Evolutionary conservation across 2,113 vertebrate species (phyloP), one percentile per base, ranked within the genome.

Genomic region (Tachysurus fulvidraco): DNA sequence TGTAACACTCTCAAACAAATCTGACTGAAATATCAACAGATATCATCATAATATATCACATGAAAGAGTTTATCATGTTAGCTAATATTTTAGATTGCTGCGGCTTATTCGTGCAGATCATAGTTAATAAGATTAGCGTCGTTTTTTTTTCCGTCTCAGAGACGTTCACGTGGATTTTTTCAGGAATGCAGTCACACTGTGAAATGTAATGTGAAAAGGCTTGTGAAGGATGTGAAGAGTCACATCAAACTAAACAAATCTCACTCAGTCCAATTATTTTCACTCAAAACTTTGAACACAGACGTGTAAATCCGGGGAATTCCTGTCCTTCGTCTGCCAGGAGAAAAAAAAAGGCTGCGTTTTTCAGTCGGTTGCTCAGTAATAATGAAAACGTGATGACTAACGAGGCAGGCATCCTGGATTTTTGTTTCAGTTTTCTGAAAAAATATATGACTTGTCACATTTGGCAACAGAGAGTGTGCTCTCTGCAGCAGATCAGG

Each of bases 381-480:
- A 64, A 82, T 64, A 82, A 19, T 83, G 55, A 73, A 60, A 73
- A 36, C 21, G 25, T 64, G 73, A 64, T 80, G 85, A 83, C 59
- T 78, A 28, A 46, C 13, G 52, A 46, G 64, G 36, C 36, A 54
- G 14, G 76, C 17, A 74, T 82, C n/a, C 80, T 52, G 85, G 11
- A 50, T 87, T 87, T 84, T 84, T 50, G 60, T 84, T 89, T 87
- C 52, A 8, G 25, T 89, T 81, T 78, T 62, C 79, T 36, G 82
- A 87, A 87, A 85, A 30, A 77, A 30, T 81, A 30, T 81, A 71
- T 64, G 86, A 85, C 44, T 87, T 36, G 69, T 79, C 85, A 76
- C 10, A 71, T 87, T 79, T 79, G 83, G 73, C 83, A 82, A 44
- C 78, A 62, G 71, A 77, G 46, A 4, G 30, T 55, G 52, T 28